A percentile compares a stretch with the other conserved stretches of the same genome.
phyloP scores from a whole-genome alignment of 2,888 invertebrate species.

The Leistus spinibarbis region DNA sequence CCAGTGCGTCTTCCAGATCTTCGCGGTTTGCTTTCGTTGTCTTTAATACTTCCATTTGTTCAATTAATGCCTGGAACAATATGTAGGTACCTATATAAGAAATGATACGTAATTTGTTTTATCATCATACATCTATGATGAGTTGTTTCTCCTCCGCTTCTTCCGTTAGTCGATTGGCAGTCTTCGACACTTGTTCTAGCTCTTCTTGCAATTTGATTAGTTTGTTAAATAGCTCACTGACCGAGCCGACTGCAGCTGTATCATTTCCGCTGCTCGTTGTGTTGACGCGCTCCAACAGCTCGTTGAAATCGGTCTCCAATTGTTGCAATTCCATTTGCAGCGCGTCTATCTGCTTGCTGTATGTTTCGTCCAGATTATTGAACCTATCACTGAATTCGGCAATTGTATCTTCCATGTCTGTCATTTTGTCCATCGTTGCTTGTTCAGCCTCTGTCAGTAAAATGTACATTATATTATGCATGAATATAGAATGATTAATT shows the following conservation, averaged over 20 bases:
- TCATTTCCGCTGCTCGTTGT: constrained; percentile 46
- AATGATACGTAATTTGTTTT: too few relatives aligned
- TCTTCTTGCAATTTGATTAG: constrained; percentile 56
- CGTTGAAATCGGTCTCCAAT: constrained; percentile 56
- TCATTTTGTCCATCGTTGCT: background rate
- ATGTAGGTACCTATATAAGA: too few relatives aligned
- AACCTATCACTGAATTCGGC: constrained; percentile 50
- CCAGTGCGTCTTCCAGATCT: constrained; percentile 72
- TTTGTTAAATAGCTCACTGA: constrained; percentile 54
- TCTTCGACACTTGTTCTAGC: constrained; percentile 54
- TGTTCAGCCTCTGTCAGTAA: background rate
- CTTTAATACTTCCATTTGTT: constrained; percentile 70
- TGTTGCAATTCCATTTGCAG: constrained; percentile 61
- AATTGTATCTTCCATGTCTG: constrained; percentile 45
- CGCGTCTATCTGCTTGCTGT: constrained; percentile 56
- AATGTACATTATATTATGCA: too few relatives aligned
- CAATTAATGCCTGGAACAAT: constrained; percentile 61
- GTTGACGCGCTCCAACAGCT: constrained; percentile 49
- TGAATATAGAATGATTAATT: too few relatives aligned
- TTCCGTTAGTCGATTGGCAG: constrained; percentile 58
- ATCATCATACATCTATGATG: constrained; percentile 64
- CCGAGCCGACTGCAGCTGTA: constrained; percentile 40
- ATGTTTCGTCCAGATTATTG: constrained; percentile 50
- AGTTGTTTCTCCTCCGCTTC: constrained; percentile 64
- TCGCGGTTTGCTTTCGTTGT: constrained; percentile 72